These are phyloP conservation scores for Euplagia quadripunctaria DNA, from an alignment of 2,888 invertebrate genomes.

Conservation along the genomic window DNA sequence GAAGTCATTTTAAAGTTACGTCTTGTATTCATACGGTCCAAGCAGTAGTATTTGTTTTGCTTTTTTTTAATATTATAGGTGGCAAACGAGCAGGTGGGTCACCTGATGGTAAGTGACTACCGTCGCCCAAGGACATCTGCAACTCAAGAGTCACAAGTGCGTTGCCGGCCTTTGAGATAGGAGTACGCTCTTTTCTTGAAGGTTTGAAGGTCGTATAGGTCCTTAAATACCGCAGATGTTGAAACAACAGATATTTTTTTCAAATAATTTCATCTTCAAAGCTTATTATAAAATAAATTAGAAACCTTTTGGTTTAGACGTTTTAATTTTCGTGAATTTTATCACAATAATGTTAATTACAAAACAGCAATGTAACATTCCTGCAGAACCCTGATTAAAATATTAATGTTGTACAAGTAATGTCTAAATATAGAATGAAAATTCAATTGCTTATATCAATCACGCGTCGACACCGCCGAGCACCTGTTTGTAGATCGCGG, in stretches of 20 bases:
- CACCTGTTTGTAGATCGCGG: conserved; percentile 84
- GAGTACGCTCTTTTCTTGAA: no score
- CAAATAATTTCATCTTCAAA: not conserved
- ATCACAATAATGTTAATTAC: conserved; percentile 23
- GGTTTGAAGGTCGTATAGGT: no score
- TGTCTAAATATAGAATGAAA: conserved; percentile 55
- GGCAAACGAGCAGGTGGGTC: no score
- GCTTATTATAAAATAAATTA: not conserved
- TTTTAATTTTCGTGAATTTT: conserved; percentile 19
- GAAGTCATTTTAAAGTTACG: conserved; percentile 2
- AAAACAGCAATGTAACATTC: conserved; percentile 34
- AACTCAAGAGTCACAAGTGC: no score
- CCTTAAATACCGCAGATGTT: no score
- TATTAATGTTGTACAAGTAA: conserved; percentile 53
- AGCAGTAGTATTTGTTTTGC: not conserved
- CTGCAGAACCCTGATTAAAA: conserved; percentile 47
- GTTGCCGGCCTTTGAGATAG: no score
- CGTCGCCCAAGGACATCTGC: no score
- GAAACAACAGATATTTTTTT: not conserved
- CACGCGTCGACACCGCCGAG: conserved; percentile 56
- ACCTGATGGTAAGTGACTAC: no score
- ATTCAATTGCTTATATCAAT: conserved; percentile 57
- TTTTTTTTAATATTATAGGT: no score
- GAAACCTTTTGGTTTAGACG: not conserved
- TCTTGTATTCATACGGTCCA: not conserved